Conservation (phyloP, 2,888 invertebrate genomes). For the Dinocampus coccinellae region DNA sequence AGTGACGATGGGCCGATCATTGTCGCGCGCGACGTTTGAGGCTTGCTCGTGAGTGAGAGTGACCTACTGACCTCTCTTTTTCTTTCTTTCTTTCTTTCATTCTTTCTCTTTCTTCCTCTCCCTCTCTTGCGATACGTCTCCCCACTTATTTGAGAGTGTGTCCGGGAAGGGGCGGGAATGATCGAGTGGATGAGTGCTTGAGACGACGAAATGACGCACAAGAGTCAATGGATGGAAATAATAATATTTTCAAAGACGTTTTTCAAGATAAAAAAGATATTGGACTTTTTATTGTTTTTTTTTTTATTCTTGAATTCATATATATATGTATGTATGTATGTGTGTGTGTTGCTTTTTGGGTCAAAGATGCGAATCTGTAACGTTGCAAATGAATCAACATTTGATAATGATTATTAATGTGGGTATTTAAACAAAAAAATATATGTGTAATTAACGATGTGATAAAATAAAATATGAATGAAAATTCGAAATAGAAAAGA, state of each 20-base stretch:
- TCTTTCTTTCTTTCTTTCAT: too few species aligned
- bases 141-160: background rate
- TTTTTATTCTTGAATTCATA: background rate
- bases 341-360: too few species aligned
- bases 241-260: background rate
- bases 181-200: background rate
- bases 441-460: too few species aligned
- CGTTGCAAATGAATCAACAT: too few species aligned
- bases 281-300: background rate
- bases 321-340: too few species aligned
- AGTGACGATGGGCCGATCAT: constrained; percentile 11
- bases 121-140: background rate
- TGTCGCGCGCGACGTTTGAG: constrained; percentile 22
- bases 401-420: too few species aligned
- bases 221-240: background rate
- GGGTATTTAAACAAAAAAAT: too few species aligned
- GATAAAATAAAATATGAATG: too few species aligned
- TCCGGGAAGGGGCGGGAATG: background rate
- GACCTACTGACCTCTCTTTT: constrained; percentile 67
- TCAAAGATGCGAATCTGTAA: background rate
- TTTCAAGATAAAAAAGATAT: background rate
- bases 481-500: too few species aligned
- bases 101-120: constrained; percentile 37
- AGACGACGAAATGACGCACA: background rate
- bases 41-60: constrained; percentile 60